These are phyloP conservation scores for Etheostoma nigrum DNA, from an alignment of 2,797 vertebrate genomes.

Conservation along the genomic window DNA sequence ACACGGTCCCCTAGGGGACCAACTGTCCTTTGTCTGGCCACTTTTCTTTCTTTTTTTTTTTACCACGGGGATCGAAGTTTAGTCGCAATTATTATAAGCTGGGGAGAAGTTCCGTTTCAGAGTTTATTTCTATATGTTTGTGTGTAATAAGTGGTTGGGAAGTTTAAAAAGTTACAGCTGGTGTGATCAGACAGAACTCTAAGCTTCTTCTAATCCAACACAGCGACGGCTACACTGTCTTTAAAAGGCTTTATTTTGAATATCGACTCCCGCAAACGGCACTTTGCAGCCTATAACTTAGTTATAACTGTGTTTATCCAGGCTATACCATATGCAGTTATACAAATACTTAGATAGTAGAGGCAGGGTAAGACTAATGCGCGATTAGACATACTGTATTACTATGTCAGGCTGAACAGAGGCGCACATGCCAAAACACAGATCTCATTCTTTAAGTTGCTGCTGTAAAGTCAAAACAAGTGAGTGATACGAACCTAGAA, in stretches of 20 bases:
- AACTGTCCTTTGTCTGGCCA: conserved; percentile 86
- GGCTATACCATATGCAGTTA: too few species aligned
- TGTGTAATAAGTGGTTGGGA: background rate
- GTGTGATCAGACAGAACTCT: conserved; percentile 20
- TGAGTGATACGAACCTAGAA: conserved; percentile 91
- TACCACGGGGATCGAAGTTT: conserved; percentile 42
- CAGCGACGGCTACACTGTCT: background rate
- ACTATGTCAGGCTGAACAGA: background rate
- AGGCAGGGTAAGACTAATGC: background rate
- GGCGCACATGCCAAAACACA: conserved; percentile 21
- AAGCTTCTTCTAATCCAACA: conserved; percentile 32
- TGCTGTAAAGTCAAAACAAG: background rate
- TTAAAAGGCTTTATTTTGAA: background rate
- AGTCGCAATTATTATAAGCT: background rate
- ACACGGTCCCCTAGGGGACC: conserved; percentile 81
- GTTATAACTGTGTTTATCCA: background rate
- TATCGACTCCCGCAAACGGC: background rate
- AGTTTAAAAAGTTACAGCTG: conserved; percentile 41
- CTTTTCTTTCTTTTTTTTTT: conserved; percentile 5
- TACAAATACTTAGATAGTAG: too few species aligned
- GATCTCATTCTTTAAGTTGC: conserved; percentile 15
- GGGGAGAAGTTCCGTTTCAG: conserved; percentile 21
- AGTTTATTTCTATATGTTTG: background rate
- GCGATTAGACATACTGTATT: too few species aligned
- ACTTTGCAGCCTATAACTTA: background rate